phyloP scores from a whole-genome alignment of 2,888 invertebrate genomes.

The Himalopsyche japonica region DNA sequence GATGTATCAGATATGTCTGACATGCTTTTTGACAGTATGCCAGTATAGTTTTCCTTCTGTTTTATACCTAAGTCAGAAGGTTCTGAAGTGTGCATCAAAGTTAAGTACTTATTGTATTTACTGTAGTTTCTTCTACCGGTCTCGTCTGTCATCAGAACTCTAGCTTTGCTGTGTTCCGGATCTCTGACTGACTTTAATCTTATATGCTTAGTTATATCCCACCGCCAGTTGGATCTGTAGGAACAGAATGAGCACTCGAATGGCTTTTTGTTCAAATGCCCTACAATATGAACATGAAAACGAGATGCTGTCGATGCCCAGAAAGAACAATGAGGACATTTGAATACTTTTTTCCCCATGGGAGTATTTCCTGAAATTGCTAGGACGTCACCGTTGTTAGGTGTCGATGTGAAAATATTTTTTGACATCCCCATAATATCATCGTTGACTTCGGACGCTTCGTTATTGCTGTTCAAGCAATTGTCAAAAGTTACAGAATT shows the following conservation, averaged over 20 bases:
- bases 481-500: conserved; percentile 37
- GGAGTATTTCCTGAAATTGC: conserved; percentile 62
- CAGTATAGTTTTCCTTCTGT: conserved; percentile 18
- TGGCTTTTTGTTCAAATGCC: conserved; percentile 89
- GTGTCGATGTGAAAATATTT: conserved; percentile 42
- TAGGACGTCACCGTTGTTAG: conserved; percentile 59
- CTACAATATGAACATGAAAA: conserved; percentile 92
- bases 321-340: conserved; percentile 90
- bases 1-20: conserved; percentile 11
- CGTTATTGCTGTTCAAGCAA: conserved; percentile 3
- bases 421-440: conserved; percentile 54
- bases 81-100: conserved; percentile 57
- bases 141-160: conserved; percentile 89
- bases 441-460: conserved; percentile 42
- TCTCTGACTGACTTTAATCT: conserved; percentile 85
- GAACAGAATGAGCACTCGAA: conserved; percentile 94
- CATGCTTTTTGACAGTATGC: not conserved
- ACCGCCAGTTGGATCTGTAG: conserved; percentile 94
- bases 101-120: conserved; percentile 89
- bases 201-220: conserved; percentile 96
- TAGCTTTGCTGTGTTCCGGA: conserved; percentile 77
- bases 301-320: conserved; percentile 92
- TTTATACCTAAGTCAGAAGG: conserved; percentile 10
- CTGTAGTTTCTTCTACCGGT: conserved; percentile 89
- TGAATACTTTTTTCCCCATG: conserved; percentile 77